Evolutionary conservation across 2,888 invertebrate species (phyloP), one percentile per base, ranked within the genome.

Genomic region (Mythimna vitellina): DNA sequence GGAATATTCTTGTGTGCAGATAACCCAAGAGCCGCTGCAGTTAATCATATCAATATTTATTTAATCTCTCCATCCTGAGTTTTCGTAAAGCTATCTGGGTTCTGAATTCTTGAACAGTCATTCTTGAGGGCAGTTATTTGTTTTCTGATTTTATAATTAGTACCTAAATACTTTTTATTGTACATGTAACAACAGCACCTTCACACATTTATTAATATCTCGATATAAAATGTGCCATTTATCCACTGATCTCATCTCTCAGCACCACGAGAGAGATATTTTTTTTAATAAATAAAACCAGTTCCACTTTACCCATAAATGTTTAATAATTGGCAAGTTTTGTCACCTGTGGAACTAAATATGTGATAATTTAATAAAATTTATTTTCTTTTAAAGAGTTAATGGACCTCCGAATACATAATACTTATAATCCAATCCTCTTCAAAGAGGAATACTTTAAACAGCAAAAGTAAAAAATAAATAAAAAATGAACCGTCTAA

Each of bases 231-330:
- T 46, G 25, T 49, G 32, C 25, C 6, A 54, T 25, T 14, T 35
- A 32, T 64, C 35, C 35, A 53, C 20, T 75, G 80, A 75, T 70
- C 73, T 49, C 38, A 74, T 49, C 62, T 74, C 74, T 83, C 68
- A 42, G 32, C 71, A 63, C 61, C 73, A 73, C 54, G 46, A 56
- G 66, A 62, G 62, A 56, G 58, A 69, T 67, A 65, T 70, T 60
- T 71, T 68, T 64, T n/a, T n/a, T n/a, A n/a, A 70, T 35, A 54
- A 78, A 46, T 6, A 46, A 73, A 84, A 84, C 85, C 69, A 49
- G 84, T 84, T 83, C 62, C 58, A 25, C 74, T 71, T 71, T 63
- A 74, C 49, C 54, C 57, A 80, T 71, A 65, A 75, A 57, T 64
- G 54, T 63, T 69, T 63, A 65, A 51, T 57, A 67, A 63, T 51